These are phyloP conservation scores for Wasmannia auropunctata DNA, from an alignment of 1,140 invertebrate genomes.

Conservation along the genomic window DNA sequence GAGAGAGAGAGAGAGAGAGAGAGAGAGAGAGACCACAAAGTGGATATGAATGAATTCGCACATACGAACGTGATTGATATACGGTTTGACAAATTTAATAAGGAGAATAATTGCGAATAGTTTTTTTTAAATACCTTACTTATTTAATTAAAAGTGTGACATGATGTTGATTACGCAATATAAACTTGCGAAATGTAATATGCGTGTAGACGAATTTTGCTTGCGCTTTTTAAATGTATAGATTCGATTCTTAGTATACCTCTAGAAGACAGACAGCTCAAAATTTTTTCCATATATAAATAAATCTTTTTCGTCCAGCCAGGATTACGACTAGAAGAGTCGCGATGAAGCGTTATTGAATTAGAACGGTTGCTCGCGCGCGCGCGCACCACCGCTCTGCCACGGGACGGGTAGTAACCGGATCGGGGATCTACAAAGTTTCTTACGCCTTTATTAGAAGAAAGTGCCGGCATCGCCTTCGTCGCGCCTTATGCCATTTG, in stretches of 20 bases:
- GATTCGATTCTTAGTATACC: background rate
- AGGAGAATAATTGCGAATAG: background rate
- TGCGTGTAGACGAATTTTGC: background rate
- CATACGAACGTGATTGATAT: background rate
- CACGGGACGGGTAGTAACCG: constrained; percentile 28
- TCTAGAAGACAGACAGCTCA: background rate
- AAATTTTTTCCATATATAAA: background rate
- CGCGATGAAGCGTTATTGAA: constrained; percentile 34
- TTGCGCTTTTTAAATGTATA: too few species aligned
- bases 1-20: too few species aligned
- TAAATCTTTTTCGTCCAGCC: background rate
- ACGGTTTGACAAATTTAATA: background rate
- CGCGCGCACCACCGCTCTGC: background rate
- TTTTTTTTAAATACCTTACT: too few species aligned
- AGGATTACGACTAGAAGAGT: background rate
- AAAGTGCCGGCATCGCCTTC: constrained; percentile 42
- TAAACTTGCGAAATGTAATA: background rate
- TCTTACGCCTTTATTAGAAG: constrained; percentile 48
- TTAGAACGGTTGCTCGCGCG: constrained; percentile 41
- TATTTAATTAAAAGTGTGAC: background rate
- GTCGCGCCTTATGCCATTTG: constrained; percentile 71
- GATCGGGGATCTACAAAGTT: constrained; percentile 41
- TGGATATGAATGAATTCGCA: constrained; percentile 4
- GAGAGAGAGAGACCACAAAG: background rate
- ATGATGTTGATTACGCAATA: background rate